Evolutionary conservation across 2,797 vertebrate genomes (phyloP).

Genomic region (Phrynocephalus vlangalii): DNA sequence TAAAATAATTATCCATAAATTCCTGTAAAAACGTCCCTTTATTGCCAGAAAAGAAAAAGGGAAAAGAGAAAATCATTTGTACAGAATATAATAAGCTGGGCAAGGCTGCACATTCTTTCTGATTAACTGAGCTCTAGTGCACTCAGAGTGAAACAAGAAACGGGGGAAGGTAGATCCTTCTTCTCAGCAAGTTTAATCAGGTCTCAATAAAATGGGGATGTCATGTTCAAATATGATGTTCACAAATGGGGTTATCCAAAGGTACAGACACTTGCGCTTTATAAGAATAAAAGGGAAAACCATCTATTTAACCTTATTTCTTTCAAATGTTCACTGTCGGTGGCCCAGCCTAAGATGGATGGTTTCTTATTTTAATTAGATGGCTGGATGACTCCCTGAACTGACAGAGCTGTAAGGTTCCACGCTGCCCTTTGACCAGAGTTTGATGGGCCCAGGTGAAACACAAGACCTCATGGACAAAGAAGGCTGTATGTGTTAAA

Average conservation of each 20-base stretch:
- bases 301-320: conserved; percentile 9
- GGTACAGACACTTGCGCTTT: background rate
- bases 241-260: conserved; percentile 47
- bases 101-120: conserved; percentile 31
- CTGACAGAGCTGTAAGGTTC: background rate
- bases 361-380: background rate
- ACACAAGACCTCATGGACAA: background rate
- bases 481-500: background rate
- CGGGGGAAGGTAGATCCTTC: conserved; percentile 24
- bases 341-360: conserved; percentile 4
- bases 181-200: conserved; percentile 32
- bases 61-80: background rate
- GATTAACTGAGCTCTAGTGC: conserved; percentile 23
- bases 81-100: conserved; percentile 28
- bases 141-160: conserved; percentile 8
- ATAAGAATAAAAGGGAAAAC: background rate
- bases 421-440: background rate
- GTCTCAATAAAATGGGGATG: conserved; percentile 44
- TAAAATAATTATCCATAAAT: conserved; percentile 45
- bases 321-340: conserved; percentile 9
- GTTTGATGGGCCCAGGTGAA: conserved; percentile 1
- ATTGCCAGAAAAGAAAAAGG: background rate
- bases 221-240: conserved; percentile 42
- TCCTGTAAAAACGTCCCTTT: conserved; percentile 32
- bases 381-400: background rate